A percentile compares a stretch with the other conserved stretches of the same genome.
Conservation (phyloP, 2,797 vertebrate genomes). For the Eulemur mongoz region DNA sequence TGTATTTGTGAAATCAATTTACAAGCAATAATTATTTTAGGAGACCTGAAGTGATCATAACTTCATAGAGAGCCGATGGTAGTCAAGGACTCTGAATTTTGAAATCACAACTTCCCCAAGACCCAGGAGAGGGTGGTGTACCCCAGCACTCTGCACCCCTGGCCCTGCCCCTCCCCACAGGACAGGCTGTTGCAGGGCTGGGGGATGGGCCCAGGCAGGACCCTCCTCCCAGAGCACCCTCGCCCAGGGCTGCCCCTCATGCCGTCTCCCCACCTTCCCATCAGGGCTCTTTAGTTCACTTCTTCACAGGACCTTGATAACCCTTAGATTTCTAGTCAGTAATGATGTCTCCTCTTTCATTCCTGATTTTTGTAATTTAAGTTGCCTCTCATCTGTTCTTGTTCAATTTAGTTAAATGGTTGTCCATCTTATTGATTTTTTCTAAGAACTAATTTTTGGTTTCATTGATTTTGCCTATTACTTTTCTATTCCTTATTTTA, state of each 20-base stretch:
- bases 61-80: neutral
- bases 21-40: neutral
- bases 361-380: neutral
- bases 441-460: neutral
- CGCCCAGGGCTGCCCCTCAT: neutral
- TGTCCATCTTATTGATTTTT: neutral
- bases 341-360: neutral
- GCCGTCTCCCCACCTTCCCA: rapidly evolving
- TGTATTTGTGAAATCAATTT: neutral
- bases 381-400: neutral
- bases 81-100: neutral
- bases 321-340: neutral
- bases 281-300: rapidly evolving
- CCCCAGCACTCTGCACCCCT: too few species aligned
- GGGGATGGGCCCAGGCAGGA: too few species aligned
- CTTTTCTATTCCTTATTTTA: neutral
- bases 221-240: rapidly evolving
- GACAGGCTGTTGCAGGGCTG: too few species aligned
- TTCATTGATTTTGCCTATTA: neutral
- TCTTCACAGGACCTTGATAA: rapidly evolving
- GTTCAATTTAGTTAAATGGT: neutral
- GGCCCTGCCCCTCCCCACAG: rapidly evolving
- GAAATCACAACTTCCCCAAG: neutral
- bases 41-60: neutral
- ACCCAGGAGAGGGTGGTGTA: neutral